Percentiles rank a stretch among this genome's conserved stretches.
Evolutionary conservation across 1,140 invertebrate species (phyloP).

Genomic region (Dolichoris vasculosae): DNA sequence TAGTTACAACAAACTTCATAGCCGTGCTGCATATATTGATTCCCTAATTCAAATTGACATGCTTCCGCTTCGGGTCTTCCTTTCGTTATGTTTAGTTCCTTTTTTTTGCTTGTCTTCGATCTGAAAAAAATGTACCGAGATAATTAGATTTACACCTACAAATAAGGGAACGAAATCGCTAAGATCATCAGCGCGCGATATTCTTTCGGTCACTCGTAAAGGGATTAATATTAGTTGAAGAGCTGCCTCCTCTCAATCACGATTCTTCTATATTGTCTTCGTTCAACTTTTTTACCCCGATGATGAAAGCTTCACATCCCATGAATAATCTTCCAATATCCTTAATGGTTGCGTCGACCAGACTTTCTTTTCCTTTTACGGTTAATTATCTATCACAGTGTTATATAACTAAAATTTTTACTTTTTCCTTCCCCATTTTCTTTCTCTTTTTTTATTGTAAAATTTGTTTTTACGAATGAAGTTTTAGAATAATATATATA

Average conservation of each 20-base stretch:
- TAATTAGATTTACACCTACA: conserved; percentile 1
- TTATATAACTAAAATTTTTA: too few species aligned
- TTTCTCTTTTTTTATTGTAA: background rate
- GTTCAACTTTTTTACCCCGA: background rate
- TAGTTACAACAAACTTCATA: conserved; percentile 39
- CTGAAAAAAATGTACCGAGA: background rate
- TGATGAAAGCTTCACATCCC: background rate
- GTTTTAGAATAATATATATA: too few species aligned
- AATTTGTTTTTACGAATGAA: background rate
- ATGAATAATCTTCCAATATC: conserved; percentile 40
- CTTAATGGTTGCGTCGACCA: background rate
- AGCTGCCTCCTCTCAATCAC: background rate
- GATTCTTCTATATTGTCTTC: background rate
- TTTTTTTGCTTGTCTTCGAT: background rate
- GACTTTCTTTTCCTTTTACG: background rate
- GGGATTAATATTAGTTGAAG: conserved; percentile 21
- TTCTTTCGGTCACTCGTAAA: background rate
- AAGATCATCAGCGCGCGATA: background rate
- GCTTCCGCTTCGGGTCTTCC: background rate
- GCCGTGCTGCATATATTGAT: background rate
- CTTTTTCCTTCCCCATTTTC: conserved; percentile 1
- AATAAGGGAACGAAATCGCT: background rate
- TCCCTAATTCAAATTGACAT: background rate
- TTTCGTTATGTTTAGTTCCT: background rate
- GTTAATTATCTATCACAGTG: conserved; percentile 26